Evolutionary conservation across 2,888 invertebrate genomes (phyloP).

Genomic region (Aromia moschata): DNA sequence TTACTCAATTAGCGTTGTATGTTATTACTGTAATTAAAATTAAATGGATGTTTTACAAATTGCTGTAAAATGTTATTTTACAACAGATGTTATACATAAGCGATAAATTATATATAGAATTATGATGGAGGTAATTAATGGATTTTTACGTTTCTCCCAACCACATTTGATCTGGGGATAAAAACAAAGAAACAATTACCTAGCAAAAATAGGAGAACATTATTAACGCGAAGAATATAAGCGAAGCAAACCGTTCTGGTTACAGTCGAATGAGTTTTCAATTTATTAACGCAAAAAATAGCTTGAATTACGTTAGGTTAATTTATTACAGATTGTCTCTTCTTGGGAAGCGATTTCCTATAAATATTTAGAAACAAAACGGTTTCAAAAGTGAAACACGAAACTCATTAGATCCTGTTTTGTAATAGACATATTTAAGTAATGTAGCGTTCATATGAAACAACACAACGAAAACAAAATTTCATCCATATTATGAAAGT

Average conservation of each 20-base stretch:
- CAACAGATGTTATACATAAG: slow-evolving; percentile 12
- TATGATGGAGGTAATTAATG: slow-evolving; percentile 3
- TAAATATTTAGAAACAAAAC: neutral
- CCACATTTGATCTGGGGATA: neutral
- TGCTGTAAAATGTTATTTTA: slow-evolving; percentile 1
- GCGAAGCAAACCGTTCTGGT: neutral
- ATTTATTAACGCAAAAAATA: neutral
- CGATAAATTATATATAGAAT: slow-evolving; percentile 1
- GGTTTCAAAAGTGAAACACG: no score
- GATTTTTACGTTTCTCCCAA: neutral
- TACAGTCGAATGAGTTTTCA: neutral
- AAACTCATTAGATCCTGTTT: no score
- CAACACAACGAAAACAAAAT: no score
- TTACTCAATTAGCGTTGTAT: slow-evolving; percentile 5
- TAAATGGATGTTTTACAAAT: slow-evolving; percentile 8
- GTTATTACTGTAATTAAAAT: slow-evolving; percentile 10
- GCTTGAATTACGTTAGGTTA: neutral
- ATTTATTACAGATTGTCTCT: neutral
- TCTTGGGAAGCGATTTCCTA: neutral
- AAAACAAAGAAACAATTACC: neutral
- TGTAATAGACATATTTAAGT: no score
- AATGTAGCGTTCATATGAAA: no score
- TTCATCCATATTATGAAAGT: no score
- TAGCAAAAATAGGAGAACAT: neutral
- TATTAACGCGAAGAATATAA: neutral